Base-by-base conservation (phyloP, 2,797 vertebrate species). In the Salmo trutta region DNA sequence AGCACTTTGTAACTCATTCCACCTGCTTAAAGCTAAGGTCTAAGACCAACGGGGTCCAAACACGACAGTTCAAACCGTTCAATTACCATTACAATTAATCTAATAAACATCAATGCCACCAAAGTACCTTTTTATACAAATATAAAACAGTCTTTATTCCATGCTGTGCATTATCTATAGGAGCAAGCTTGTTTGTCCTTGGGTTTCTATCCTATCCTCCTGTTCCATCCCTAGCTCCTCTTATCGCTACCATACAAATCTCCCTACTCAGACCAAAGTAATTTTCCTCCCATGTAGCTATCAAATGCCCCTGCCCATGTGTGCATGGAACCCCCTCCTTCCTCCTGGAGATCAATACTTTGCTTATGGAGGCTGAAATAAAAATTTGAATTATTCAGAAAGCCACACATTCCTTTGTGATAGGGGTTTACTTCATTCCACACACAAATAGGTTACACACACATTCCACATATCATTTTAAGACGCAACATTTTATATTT, bases 321-420 rank as follows among this genome's bases (percentile, higher is more conserved):
- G 89, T 87, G 91, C 94, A 94, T 94, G 89, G 91, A 94, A 84
- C 83, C 78, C 83, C 82, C 78, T 62, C 16, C 84, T 64, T 88
- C 82, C 85, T 89, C 84, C 86, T 41, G 73, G 83, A 89, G 92
- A 94, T 95, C 93, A 91, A 95, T 94, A 94, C 88, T 70, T 75
- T 79, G 90, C 92, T 90, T 84, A 92, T 85, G 83, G 90, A 92
- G 88, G 88, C 88, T 84, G 85, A 85, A 91, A 92, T 89, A 91
- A 93, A 92, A 93, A 91, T 88, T 91, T 88, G 91, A 93, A 94
- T 94, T 92, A 93, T 91, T 94, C 91, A 94, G 74, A 92, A 93
- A 94, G 91, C 93, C 92, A 94, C 94, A 91, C 92, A 93, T 91
- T 91, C 90, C 82, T 91, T 53, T 81, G 88, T 77, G 88, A 91